Evolutionary conservation across 2,888 invertebrate species (phyloP).

Genomic region (Cheilosia urbana): DNA sequence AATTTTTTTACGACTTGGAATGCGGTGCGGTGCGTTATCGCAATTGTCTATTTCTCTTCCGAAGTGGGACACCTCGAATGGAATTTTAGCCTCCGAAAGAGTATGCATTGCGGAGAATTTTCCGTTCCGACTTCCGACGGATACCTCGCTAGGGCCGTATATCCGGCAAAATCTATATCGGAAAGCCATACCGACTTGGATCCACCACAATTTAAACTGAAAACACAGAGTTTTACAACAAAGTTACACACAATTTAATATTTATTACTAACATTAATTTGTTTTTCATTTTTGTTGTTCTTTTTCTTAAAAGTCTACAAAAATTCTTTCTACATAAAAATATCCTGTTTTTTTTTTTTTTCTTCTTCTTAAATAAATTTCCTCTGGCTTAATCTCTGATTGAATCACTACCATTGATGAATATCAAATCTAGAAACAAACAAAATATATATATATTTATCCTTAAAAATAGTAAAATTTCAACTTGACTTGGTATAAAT

Average conservation of each 20-base stretch:
- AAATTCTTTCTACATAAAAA: conserved; percentile 73
- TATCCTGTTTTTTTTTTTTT: conserved; percentile 50
- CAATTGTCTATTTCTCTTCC: too few species aligned
- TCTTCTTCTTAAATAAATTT: conserved; percentile 63
- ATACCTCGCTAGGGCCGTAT: too few species aligned
- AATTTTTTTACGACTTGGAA: too few species aligned
- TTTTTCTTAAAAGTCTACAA: conserved; percentile 71
- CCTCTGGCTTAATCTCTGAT: conserved; percentile 66
- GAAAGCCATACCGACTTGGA: too few species aligned
- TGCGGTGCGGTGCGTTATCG: too few species aligned
- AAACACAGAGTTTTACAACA: conserved; percentile 37
- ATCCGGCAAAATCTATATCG: too few species aligned
- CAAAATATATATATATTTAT: conserved; percentile 11
- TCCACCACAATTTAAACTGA: neutral
- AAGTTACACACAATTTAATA: conserved; percentile 71
- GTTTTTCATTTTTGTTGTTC: conserved; percentile 25
- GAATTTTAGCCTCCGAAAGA: too few species aligned
- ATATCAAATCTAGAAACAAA: conserved; percentile 55
- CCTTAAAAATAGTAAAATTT: conserved; percentile 45
- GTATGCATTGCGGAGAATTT: too few species aligned
- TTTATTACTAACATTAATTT: conserved; percentile 70
- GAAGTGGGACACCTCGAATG: too few species aligned
- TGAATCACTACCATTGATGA: conserved; percentile 68
- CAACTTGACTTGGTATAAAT: conserved; percentile 36
- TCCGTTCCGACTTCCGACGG: too few species aligned